Evolutionary conservation across 2,888 invertebrate genomes (phyloP).

Genomic region (Catonia carolina): DNA sequence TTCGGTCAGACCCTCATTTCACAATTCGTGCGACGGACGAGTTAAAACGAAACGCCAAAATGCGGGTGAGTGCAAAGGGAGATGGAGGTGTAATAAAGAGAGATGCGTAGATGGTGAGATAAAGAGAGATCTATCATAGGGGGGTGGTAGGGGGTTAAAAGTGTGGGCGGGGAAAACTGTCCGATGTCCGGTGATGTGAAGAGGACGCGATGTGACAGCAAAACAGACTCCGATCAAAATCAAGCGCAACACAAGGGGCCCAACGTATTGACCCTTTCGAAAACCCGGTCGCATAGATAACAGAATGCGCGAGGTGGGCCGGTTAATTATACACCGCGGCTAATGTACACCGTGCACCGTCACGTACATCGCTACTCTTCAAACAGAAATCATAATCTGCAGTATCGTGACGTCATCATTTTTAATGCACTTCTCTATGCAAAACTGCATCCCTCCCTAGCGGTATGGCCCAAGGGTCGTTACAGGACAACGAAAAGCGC

Average conservation of each 20-base stretch:
- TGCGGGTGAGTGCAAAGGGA: too few relatives aligned
- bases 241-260: conserved; percentile 11
- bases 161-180: not conserved
- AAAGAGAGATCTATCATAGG: not conserved
- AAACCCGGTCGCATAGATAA: conserved; percentile 16
- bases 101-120: too few relatives aligned
- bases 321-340: conserved; percentile 22
- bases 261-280: conserved; percentile 21
- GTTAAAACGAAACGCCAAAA: too few relatives aligned
- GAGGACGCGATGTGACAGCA: conserved; percentile 11
- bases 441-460: conserved; percentile 24
- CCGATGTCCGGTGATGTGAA: conserved; percentile 9
- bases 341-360: conserved; percentile 18
- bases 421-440: conserved; percentile 24
- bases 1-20: too few relatives aligned
- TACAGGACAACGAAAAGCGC: not conserved
- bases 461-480: conserved; percentile 7
- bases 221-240: conserved; percentile 4
- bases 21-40: too few relatives aligned
- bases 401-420: conserved; percentile 19
- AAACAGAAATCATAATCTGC: conserved; percentile 26
- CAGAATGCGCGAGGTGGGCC: conserved; percentile 3
- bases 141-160: conserved; percentile 6
- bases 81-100: too few relatives aligned
- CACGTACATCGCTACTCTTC: conserved; percentile 15